phyloP scores from a whole-genome alignment of 2,113 vertebrate genomes.

The Pao palembangensis region DNA sequence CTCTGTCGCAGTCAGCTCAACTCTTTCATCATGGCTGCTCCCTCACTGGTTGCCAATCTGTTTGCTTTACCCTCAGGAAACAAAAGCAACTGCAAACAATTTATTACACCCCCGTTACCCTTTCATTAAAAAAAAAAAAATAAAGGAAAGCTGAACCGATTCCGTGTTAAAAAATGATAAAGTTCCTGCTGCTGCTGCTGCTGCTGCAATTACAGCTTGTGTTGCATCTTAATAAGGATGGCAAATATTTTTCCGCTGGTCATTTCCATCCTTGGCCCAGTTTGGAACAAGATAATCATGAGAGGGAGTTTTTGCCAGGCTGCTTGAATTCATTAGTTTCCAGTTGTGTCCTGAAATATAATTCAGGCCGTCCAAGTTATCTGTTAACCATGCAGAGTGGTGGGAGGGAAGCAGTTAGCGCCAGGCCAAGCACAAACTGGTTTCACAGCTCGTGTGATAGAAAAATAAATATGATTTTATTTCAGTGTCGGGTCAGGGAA shows the following conservation, averaged over 20 bases:
- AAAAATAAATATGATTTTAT: conserved; percentile 40
- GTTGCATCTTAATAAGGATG: neutral
- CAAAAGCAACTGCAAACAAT: conserved; percentile 15
- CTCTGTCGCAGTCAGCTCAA: conserved; percentile 19
- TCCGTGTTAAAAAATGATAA: neutral
- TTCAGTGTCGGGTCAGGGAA: conserved; percentile 20
- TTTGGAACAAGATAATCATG: conserved; percentile 26
- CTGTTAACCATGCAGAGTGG: neutral
- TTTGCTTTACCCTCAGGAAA: conserved; percentile 10
- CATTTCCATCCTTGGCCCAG: neutral
- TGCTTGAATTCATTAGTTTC: conserved; percentile 25
- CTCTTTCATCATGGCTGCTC: conserved; percentile 36
- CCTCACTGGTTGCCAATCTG: conserved; percentile 42
- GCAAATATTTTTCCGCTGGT: neutral
- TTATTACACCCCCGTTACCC: conserved; percentile 1
- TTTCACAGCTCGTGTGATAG: conserved; percentile 37
- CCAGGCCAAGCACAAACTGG: conserved; percentile 29
- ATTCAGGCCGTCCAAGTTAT: conserved; percentile 12
- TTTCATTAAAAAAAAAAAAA: neutral
- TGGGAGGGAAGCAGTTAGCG: conserved; percentile 1
- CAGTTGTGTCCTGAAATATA: conserved; percentile 22
- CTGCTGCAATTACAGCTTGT: neutral
- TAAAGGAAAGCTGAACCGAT: neutral
- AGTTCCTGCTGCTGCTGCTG: neutral
- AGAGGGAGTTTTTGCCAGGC: conserved; percentile 29